Percentiles rank a stretch among this genome's conserved stretches.
These are phyloP conservation scores for Hypolimnas misippus DNA, from an alignment of 2,888 invertebrate species.

Conservation along the genomic window DNA sequence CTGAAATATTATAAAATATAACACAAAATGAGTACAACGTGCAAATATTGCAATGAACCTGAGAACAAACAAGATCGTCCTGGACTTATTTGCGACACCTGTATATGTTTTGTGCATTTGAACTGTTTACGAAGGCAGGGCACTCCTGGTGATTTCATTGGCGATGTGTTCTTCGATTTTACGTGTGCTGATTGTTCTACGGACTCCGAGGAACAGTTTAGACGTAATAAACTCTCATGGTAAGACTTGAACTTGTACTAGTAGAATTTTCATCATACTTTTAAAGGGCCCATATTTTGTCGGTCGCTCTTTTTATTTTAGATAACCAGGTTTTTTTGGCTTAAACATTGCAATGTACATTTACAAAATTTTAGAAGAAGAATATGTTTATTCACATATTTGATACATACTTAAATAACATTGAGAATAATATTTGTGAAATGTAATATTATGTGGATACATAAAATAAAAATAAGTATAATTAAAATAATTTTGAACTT, in stretches of 20 bases:
- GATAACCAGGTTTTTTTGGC: background rate
- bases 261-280: background rate
- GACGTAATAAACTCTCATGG: slow-evolving; percentile 89
- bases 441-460: too few relatives aligned
- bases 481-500: too few relatives aligned
- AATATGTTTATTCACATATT: too few relatives aligned
- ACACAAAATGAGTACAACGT: slow-evolving; percentile 51
- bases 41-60: slow-evolving; percentile 84
- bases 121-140: slow-evolving; percentile 86
- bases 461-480: too few relatives aligned
- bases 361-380: too few relatives aligned
- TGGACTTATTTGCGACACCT: slow-evolving; percentile 85
- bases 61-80: slow-evolving; percentile 83
- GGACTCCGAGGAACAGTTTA: slow-evolving; percentile 82
- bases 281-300: background rate
- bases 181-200: slow-evolving; percentile 87
- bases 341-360: background rate
- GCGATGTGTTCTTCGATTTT: slow-evolving; percentile 90
- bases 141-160: slow-evolving; percentile 88
- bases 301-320: background rate
- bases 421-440: too few relatives aligned
- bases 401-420: too few relatives aligned
- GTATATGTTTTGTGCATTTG: slow-evolving; percentile 86
- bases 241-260: slow-evolving; percentile 60
- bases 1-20: background rate